Evolutionary conservation across 2,888 invertebrate genomes (phyloP).

Genomic region (Ischnus inquisitorius): DNA sequence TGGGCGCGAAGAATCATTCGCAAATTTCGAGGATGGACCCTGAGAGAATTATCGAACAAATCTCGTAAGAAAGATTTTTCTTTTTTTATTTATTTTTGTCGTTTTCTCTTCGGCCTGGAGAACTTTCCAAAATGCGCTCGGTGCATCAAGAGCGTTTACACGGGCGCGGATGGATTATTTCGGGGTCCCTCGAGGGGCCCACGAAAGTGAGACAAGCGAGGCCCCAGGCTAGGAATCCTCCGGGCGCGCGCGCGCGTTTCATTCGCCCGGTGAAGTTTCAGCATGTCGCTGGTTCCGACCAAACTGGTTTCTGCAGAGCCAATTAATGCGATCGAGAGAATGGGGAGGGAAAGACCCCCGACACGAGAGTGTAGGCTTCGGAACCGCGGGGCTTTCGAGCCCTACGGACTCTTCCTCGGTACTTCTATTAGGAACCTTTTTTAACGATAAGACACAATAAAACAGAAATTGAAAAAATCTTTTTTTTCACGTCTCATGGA

Average conservation of each 20-base stretch:
- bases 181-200: slow-evolving; percentile 42
- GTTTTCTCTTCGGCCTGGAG: not conserved
- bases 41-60: too few relatives aligned
- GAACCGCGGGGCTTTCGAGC: slow-evolving; percentile 21
- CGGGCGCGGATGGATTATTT: slow-evolving; percentile 57
- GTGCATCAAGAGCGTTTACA: not conserved
- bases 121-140: not conserved
- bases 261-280: slow-evolving; percentile 36
- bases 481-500: not conserved
- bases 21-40: too few relatives aligned
- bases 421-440: slow-evolving; percentile 53
- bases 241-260: slow-evolving; percentile 28
- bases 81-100: not conserved
- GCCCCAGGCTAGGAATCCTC: slow-evolving; percentile 43
- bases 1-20: too few relatives aligned
- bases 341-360: slow-evolving; percentile 57
- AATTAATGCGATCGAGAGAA: slow-evolving; percentile 78
- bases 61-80: not conserved
- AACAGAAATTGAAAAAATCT: not conserved
- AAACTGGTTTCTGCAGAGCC: slow-evolving; percentile 78
- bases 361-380: slow-evolving; percentile 40
- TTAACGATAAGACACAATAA: slow-evolving; percentile 45
- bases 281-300: slow-evolving; percentile 66
- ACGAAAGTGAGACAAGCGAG: slow-evolving; percentile 45
- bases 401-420: slow-evolving; percentile 47